These are phyloP conservation scores for Cirrhinus mrigala DNA, from an alignment of 2,797 vertebrate species.

Conservation along the genomic window DNA sequence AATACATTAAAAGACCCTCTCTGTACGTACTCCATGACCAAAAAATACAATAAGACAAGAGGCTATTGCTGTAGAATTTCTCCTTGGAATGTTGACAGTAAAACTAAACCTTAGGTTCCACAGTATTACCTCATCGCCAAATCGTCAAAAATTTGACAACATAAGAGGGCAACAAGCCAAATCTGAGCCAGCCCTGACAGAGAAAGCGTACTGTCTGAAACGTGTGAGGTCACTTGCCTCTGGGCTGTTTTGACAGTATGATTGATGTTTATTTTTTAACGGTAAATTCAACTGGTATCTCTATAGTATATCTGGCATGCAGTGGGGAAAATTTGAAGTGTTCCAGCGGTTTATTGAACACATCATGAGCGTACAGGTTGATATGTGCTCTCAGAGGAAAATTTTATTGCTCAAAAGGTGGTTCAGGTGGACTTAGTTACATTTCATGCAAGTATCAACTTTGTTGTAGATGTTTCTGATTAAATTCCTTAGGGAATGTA, in stretches of 20 bases:
- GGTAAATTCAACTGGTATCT: conserved; percentile 1
- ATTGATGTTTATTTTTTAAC: conserved; percentile 13
- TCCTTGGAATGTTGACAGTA: neutral
- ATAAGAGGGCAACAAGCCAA: conserved; percentile 9
- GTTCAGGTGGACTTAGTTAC: neutral
- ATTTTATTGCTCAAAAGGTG: neutral
- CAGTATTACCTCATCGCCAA: conserved; percentile 8
- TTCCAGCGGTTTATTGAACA: conserved; percentile 2
- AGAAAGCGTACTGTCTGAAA: neutral
- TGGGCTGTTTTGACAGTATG: conserved; percentile 26
- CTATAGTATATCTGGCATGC: conserved; percentile 4
- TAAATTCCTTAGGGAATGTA: neutral
- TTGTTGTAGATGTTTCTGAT: neutral
- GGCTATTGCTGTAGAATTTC: neutral
- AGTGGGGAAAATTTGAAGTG: neutral
- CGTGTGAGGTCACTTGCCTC: conserved; percentile 23
- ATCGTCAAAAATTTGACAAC: conserved; percentile 4
- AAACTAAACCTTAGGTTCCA: neutral
- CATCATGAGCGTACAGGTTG: neutral
- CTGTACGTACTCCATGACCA: neutral
- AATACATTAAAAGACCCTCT: neutral
- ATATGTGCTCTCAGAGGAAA: neutral
- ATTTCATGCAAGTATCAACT: neutral
- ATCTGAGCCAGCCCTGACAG: conserved; percentile 8
- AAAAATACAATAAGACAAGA: neutral